These are phyloP conservation scores for Tamias sibiricus DNA, from an alignment of 2,113 vertebrate genomes.

Conservation along the genomic window DNA sequence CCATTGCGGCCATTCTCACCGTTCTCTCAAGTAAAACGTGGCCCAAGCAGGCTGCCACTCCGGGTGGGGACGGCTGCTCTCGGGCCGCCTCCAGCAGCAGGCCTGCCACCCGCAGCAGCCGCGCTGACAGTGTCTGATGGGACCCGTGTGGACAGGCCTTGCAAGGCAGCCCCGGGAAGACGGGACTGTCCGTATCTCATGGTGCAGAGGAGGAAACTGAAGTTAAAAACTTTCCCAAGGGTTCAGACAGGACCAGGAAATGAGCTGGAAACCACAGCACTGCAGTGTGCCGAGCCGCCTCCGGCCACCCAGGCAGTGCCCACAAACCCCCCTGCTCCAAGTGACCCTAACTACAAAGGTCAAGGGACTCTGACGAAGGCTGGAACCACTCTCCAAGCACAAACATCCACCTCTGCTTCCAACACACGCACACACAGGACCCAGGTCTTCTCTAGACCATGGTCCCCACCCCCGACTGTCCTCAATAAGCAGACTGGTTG, in stretches of 20 bases:
- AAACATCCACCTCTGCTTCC: no score
- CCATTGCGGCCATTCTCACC: no score
- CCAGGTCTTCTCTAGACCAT: no score
- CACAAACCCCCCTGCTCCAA: background rate
- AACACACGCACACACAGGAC: no score
- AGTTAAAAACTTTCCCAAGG: background rate
- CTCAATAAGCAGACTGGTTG: no score
- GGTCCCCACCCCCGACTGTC: no score
- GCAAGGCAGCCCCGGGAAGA: background rate
- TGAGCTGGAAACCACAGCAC: background rate
- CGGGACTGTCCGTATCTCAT: accelerated
- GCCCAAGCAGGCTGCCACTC: background rate
- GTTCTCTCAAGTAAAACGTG: background rate
- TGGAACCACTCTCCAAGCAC: background rate
- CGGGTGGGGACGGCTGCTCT: no score
- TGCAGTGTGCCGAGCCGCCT: background rate
- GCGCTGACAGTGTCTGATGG: no score
- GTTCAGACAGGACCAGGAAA: background rate
- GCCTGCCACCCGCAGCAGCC: background rate
- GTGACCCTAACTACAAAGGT: background rate
- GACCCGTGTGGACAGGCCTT: accelerated
- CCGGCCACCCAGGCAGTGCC: background rate
- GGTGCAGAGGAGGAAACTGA: background rate
- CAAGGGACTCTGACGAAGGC: background rate
- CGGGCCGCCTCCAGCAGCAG: accelerated